Evolutionary conservation across 2,113 vertebrate species (phyloP), one percentile per base, ranked within the genome.

Genomic region (Malurus cyaneus): DNA sequence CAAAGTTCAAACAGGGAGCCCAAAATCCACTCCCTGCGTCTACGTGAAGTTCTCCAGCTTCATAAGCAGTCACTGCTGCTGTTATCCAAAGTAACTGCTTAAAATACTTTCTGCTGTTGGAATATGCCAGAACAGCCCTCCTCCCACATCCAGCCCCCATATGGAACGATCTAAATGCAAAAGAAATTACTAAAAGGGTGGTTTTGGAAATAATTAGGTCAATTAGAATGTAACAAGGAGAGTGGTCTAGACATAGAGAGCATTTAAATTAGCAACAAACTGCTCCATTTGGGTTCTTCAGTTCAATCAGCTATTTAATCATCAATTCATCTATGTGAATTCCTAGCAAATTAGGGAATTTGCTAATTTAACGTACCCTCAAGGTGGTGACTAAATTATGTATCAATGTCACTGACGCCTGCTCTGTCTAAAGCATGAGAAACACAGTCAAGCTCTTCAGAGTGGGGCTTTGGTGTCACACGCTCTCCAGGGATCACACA

Each of bases 151-250:
- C 85, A 95, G 65, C 88, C 88, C 79, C 61, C 81, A 34, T 60
- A 90, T 60, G 78, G 64, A 90, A 92, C 0, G 8, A 92, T 82
- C 72, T 92, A 88, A 93, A 92, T 67, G 86, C 29, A 21, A 94
- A 95, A 96, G 85, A 93, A 93, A 82, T 71, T 2, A 93, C 81
- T 95, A 93, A 94, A 96, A 92, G 85, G 62, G 71, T 94, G 93
- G 3, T 86, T 96, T 95, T 66, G 67, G 88, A 95, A 96, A 94
- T 96, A 96, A 97, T 95, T 95, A 97, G 92, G 88, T 96, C 92
- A 95, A 94, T 96, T 97, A 96, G 94, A 96, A 96, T 95, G 93
- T 96, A 96, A 96, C 88, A 95, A 95, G 88, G 80, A 96, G 73
- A 97, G 82, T 95, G 94, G 92, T 94, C 94, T 96, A 94, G 94